Conservation (phyloP, 2,888 invertebrate genomes). For the Apamea anceps region DNA sequence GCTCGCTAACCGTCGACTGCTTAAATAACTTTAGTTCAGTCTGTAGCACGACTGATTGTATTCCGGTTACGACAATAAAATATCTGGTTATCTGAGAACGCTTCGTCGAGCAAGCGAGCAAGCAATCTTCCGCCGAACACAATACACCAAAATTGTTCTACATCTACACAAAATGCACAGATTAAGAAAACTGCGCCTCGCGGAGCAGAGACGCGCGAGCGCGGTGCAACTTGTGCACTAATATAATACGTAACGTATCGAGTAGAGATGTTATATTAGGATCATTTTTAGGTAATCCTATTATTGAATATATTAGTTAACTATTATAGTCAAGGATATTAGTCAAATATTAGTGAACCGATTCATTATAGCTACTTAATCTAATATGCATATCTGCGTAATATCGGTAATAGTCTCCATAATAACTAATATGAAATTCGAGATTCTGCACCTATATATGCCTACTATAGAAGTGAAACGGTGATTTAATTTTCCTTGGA, state of each 20-base stretch:
- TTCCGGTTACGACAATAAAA: constrained; percentile 55
- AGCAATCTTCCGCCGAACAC: constrained; percentile 34
- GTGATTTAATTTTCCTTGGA: too few species aligned
- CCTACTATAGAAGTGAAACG: too few species aligned
- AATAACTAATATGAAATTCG: too few species aligned
- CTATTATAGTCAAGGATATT: too few species aligned
- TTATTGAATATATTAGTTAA: too few species aligned
- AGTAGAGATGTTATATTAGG: too few species aligned
- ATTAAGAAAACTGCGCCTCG: constrained; percentile 24
- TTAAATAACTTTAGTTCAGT: constrained; percentile 52
- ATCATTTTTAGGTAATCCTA: too few species aligned
- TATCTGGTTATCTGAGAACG: constrained; percentile 50
- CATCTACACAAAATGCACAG: constrained; percentile 39
- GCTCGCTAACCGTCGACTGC: constrained; percentile 37
- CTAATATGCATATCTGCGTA: too few species aligned
- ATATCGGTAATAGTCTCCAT: too few species aligned
- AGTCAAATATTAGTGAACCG: too few species aligned
- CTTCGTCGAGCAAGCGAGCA: constrained; percentile 32
- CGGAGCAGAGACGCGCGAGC: background rate
- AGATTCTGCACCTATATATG: too few species aligned
- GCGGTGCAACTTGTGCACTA: constrained; percentile 4
- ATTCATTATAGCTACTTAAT: too few species aligned
- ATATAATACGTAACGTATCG: constrained; percentile 14
- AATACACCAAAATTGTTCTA: constrained; percentile 44
- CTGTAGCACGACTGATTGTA: constrained; percentile 50